Conservation (phyloP, 2,797 vertebrate genomes). For the Hypotaenidia philippensis region DNA sequence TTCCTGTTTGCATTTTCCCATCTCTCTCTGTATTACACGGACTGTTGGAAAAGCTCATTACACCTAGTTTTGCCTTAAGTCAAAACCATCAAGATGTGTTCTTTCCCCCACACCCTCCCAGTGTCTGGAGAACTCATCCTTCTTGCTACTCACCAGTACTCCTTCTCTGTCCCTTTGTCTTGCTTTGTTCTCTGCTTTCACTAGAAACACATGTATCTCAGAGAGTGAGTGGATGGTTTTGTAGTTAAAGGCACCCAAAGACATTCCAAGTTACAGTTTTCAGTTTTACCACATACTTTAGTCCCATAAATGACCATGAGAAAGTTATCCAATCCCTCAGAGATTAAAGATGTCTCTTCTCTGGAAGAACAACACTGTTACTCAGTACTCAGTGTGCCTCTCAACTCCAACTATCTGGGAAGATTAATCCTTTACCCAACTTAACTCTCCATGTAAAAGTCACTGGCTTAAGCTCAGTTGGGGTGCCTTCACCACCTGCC, state of each 20-base stretch:
- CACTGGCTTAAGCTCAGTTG: not conserved
- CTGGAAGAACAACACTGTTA: not conserved
- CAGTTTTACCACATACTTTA: not conserved
- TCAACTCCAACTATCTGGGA: not conserved
- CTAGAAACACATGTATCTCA: not conserved
- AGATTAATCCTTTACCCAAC: not conserved
- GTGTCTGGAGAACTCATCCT: not conserved
- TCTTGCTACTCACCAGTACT: not conserved
- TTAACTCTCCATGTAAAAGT: not conserved
- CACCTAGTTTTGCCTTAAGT: not conserved
- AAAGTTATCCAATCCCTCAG: slow-evolving; percentile 2
- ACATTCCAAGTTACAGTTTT: not conserved
- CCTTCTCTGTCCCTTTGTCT: not conserved
- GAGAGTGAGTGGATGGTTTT: not conserved
- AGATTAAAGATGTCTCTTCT: not conserved
- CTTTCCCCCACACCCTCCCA: not conserved
- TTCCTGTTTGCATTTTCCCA: not conserved
- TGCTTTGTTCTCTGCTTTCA: not conserved
- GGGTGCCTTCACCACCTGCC: not conserved
- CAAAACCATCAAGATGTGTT: not conserved
- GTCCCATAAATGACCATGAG: not conserved
- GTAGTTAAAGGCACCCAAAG: not conserved
- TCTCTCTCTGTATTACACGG: not conserved
- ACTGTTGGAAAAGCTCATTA: not conserved
- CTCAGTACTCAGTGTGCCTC: not conserved